Percentiles rank a stretch among this genome's conserved stretches.
phyloP scores from a whole-genome alignment of 2,888 invertebrate species.

The Sussaba pulchella region DNA sequence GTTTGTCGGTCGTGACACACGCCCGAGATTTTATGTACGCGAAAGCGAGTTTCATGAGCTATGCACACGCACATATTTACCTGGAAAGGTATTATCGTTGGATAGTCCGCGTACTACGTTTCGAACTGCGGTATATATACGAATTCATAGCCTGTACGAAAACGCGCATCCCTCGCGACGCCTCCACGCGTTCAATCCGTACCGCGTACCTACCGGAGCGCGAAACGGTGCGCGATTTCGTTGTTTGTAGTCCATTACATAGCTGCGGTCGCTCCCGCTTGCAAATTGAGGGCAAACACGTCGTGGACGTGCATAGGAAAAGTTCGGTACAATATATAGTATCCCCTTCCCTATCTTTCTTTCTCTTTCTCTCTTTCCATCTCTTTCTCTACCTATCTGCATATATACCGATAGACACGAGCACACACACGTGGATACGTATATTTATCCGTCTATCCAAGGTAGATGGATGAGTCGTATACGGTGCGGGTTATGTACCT shows the following conservation, averaged over 20 bases:
- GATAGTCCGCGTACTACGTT: slow-evolving; percentile 30
- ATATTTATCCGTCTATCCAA: not conserved
- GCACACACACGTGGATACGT: slow-evolving; percentile 6
- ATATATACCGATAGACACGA: slow-evolving; percentile 1
- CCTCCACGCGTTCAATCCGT: slow-evolving; percentile 52
- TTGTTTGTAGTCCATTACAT: slow-evolving; percentile 64
- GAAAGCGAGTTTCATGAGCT: slow-evolving; percentile 25
- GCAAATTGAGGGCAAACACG: slow-evolving; percentile 65
- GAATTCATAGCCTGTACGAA: slow-evolving; percentile 21
- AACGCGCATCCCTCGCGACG: slow-evolving; percentile 33
- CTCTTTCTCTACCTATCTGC: not conserved
- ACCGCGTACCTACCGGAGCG: slow-evolving; percentile 40
- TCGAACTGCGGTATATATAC: not conserved
- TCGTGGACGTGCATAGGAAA: slow-evolving; percentile 53
- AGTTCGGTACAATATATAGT: slow-evolving; percentile 26
- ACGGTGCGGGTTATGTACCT: not conserved
- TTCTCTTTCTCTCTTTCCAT: no score
- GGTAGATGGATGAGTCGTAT: not conserved
- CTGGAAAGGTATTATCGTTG: slow-evolving; percentile 28
- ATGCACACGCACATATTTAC: slow-evolving; percentile 18
- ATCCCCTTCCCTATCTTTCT: no score
- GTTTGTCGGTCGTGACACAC: no score
- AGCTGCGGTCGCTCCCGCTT: slow-evolving; percentile 54
- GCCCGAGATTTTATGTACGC: no score
- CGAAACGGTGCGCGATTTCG: slow-evolving; percentile 64